Percentiles rank a stretch among this genome's conserved stretches.
phyloP scores from a whole-genome alignment of 2,797 vertebrate genomes.

The Chelidonichthys spinosus region DNA sequence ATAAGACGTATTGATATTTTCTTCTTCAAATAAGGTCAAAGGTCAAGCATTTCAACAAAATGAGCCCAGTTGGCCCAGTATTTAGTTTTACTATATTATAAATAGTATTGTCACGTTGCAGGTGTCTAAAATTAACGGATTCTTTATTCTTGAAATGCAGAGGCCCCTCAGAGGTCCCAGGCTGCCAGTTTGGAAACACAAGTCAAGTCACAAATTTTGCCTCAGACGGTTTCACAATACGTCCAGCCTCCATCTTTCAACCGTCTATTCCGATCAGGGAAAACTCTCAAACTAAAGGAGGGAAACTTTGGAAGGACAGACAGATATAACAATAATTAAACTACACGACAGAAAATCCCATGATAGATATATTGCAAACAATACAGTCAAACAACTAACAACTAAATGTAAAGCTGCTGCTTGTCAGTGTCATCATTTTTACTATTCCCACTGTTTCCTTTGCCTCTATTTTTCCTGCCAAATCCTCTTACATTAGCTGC shows the following conservation, averaged over 20 bases:
- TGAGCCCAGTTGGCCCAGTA: no score
- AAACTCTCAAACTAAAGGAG: neutral
- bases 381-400: neutral
- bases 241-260: neutral
- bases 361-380: neutral
- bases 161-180: neutral
- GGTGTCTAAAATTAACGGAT: no score
- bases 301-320: neutral
- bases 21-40: neutral
- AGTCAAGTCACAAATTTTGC: neutral
- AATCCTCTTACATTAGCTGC: slow-evolving; percentile 31
- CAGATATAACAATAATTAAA: neutral
- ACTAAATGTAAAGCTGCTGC: neutral
- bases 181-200: neutral
- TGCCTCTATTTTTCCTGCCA: neutral
- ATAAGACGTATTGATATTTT: neutral
- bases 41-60: neutral
- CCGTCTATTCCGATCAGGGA: neutral
- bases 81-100: neutral
- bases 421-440: slow-evolving; percentile 26
- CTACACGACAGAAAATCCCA: neutral
- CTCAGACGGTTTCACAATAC: neutral
- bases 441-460: slow-evolving; percentile 14
- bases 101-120: no score
- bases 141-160: no score